Base-by-base conservation (phyloP, 2,888 invertebrate species). In the Maniola hyperantus region DNA sequence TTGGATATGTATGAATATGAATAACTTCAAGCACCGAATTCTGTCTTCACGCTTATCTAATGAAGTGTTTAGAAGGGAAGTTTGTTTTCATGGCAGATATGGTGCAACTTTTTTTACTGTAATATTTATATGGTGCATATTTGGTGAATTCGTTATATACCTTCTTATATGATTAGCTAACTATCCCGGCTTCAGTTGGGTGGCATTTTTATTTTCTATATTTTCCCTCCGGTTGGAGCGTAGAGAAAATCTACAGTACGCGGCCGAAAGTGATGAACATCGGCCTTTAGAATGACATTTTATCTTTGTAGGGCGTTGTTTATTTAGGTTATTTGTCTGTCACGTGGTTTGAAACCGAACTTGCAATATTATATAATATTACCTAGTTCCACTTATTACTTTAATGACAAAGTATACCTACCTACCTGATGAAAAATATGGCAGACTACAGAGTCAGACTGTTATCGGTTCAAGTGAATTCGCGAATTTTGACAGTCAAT, bases 1-100 rank as follows among this genome's bases (percentile, higher is more conserved):
- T 74, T 61, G 61, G 66, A 65, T 64, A 65, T 65, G 57, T 63
- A 69, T 67, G 68, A 71, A 71, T 73, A 66, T 62, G 65, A 72
- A 72, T 72, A 50, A 66, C 60, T 10, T 51, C 54, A 39, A 66
- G 34, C 39, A 18, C 59, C 53, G 51, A 66, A 67, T 65, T 70
- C 54, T 65, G 61, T 63, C 57, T 64, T 54, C 53, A 60, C 48
- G 58, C 58, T 59, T 64, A 61, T 46, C 39, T 68, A 61, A 69
- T 61, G 67, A 69, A 69, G 61, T 67, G 66, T 66, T 67, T 60
- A 60, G 55, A 62, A 51, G 20, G 46, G n/a, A 50, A 66, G 18
- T 63, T 65, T 59, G 39, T 34, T 67, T 65, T 59, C 59, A 55
- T 50, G 51, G 26, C 34, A 50, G 20, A 33, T 65, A 60, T n/a